phyloP scores from a whole-genome alignment of 2,113 vertebrate genomes.

The Scolopax mira region DNA sequence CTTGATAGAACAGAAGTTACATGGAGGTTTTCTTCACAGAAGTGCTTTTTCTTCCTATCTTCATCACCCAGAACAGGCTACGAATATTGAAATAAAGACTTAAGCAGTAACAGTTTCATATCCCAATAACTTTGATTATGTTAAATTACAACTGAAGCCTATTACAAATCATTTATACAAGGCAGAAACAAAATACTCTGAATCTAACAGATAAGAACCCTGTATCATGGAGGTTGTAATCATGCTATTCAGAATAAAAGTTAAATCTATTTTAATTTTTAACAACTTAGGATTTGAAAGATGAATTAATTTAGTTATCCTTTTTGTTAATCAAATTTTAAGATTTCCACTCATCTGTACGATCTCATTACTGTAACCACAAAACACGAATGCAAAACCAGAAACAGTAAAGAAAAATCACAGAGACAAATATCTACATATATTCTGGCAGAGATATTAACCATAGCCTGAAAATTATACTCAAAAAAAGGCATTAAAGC shows the following conservation, averaged over 20 bases:
- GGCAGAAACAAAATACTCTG: background rate
- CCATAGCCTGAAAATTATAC: background rate
- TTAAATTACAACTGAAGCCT: background rate
- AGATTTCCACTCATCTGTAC: background rate
- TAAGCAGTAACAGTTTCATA: background rate
- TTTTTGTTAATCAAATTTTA: background rate
- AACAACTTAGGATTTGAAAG: background rate
- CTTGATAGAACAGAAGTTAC: background rate
- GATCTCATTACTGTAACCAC: background rate
- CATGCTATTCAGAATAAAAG: background rate
- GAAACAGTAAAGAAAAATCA: background rate
- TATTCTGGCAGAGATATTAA: background rate
- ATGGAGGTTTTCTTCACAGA: background rate
- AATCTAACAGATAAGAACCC: background rate
- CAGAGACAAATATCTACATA: background rate
- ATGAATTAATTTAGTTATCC: background rate
- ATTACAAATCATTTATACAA: background rate
- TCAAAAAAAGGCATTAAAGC: background rate
- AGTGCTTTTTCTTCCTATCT: background rate
- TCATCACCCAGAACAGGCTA: background rate
- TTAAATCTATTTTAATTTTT: background rate
- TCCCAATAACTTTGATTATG: background rate
- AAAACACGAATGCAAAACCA: background rate
- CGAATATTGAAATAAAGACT: background rate
- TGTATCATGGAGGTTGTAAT: background rate